Conservation (phyloP, 2,888 invertebrate genomes). For the Rutpela maculata region DNA sequence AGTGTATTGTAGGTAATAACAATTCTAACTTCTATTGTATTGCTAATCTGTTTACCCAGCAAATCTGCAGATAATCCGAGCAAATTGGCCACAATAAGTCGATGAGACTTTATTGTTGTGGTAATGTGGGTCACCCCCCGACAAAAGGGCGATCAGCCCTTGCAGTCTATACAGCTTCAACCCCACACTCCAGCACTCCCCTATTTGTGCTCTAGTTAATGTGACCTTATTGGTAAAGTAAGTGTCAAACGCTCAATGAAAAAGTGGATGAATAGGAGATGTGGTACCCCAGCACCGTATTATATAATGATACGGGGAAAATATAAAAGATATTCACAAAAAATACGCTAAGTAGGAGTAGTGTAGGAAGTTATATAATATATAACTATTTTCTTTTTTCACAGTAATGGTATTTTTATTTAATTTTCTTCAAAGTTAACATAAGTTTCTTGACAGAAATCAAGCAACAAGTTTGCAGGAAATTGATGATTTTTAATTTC, state of each 20-base stretch:
- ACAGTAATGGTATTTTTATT: background rate
- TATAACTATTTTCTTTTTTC: background rate
- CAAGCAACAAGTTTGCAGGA: background rate
- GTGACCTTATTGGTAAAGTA: conserved; percentile 30
- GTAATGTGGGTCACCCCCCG: conserved; percentile 36
- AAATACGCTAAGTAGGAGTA: background rate
- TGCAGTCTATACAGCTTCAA: conserved; percentile 35
- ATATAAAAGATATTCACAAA: conserved; percentile 10
- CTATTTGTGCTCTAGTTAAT: conserved; percentile 34
- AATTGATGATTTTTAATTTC: background rate
- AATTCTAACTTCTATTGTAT: background rate
- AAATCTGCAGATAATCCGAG: conserved; percentile 21
- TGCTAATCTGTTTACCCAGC: background rate
- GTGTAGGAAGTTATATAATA: background rate
- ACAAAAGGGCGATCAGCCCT: conserved; percentile 25
- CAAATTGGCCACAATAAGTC: conserved; percentile 12
- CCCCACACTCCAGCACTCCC: conserved; percentile 12
- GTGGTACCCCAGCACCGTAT: conserved; percentile 20
- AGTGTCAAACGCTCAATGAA: conserved; percentile 34
- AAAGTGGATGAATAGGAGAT: conserved; percentile 29
- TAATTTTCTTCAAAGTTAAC: background rate
- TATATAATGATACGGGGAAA: conserved; percentile 21
- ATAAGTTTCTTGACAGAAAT: background rate
- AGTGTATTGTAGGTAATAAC: background rate
- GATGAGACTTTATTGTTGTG: conserved; percentile 18